phyloP scores from a whole-genome alignment of 2,888 invertebrate species.

The Anarsia innoxiella region DNA sequence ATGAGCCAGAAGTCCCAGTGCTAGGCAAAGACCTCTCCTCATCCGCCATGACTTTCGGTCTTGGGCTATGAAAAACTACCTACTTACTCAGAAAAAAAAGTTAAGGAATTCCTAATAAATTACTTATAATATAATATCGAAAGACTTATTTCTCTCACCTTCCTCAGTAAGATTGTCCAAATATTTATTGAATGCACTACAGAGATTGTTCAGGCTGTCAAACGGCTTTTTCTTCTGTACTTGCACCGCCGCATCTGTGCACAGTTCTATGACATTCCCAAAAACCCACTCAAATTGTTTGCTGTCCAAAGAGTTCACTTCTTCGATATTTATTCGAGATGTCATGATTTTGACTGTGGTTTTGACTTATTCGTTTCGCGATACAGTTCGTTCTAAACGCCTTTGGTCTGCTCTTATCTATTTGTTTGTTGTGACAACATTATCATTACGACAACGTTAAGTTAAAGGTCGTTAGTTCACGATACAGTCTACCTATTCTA shows the following conservation, averaged over 20 bases:
- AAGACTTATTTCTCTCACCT: slow-evolving; percentile 67
- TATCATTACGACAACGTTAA: too few species aligned
- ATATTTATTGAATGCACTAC: slow-evolving; percentile 67
- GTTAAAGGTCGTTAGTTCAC: too few species aligned
- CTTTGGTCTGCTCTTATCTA: slow-evolving; percentile 8
- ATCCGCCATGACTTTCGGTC: too few species aligned
- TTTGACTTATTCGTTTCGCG: slow-evolving; percentile 6
- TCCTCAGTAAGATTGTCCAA: slow-evolving; percentile 66
- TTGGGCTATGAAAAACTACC: too few species aligned
- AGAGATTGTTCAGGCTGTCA: slow-evolving; percentile 54
- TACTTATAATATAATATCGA: too few species aligned
- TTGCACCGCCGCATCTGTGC: slow-evolving; percentile 65
- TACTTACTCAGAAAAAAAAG: too few species aligned
- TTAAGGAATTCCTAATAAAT: too few species aligned
- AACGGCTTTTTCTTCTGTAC: slow-evolving; percentile 73
- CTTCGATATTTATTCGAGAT: slow-evolving; percentile 50
- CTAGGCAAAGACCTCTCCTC: too few species aligned
- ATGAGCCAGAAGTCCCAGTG: too few species aligned
- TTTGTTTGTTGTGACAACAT: too few species aligned
- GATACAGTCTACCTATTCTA: too few species aligned
- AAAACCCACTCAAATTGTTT: slow-evolving; percentile 75
- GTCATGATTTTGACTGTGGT: slow-evolving; percentile 19
- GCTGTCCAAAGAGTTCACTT: slow-evolving; percentile 69
- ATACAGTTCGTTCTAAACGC: slow-evolving; percentile 10
- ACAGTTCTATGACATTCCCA: slow-evolving; percentile 78